phyloP scores from a whole-genome alignment of 1,140 invertebrate species.

The Aethina tumida region DNA sequence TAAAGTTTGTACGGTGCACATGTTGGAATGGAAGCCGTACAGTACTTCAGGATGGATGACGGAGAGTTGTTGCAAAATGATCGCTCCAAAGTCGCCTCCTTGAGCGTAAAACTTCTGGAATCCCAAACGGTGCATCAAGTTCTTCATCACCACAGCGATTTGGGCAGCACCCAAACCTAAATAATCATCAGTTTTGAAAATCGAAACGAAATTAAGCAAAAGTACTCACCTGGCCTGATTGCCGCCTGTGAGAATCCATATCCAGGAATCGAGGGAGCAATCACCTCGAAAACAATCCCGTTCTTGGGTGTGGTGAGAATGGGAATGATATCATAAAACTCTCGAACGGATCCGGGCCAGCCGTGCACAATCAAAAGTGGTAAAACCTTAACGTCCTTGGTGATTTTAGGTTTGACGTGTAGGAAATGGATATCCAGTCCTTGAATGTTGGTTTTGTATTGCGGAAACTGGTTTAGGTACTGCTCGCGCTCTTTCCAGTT shows the following conservation, averaged over 20 bases:
- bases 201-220: conserved; percentile 59
- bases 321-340: conserved; percentile 78
- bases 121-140: conserved; percentile 72
- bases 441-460: conserved; percentile 63
- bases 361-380: conserved; percentile 75
- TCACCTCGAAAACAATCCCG: conserved; percentile 64
- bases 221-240: conserved; percentile 46
- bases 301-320: conserved; percentile 47
- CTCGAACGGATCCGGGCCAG: conserved; percentile 82
- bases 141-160: conserved; percentile 63
- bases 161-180: conserved; percentile 52
- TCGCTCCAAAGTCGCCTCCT: conserved; percentile 75
- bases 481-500: conserved; percentile 60
- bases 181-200: conserved; percentile 76
- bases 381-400: conserved; percentile 18
- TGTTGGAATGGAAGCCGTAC: conserved; percentile 56
- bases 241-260: conserved; percentile 73
- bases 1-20: conserved; percentile 40
- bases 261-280: too few species aligned
- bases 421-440: conserved; percentile 50
- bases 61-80: conserved; percentile 50
- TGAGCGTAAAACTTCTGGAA: conserved; percentile 68
- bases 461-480: conserved; percentile 58
- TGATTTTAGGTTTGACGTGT: conserved; percentile 45
- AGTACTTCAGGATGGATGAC: conserved; percentile 60